Evolutionary conservation across 2,797 vertebrate species (phyloP).

Genomic region (Crotalus adamanteus): DNA sequence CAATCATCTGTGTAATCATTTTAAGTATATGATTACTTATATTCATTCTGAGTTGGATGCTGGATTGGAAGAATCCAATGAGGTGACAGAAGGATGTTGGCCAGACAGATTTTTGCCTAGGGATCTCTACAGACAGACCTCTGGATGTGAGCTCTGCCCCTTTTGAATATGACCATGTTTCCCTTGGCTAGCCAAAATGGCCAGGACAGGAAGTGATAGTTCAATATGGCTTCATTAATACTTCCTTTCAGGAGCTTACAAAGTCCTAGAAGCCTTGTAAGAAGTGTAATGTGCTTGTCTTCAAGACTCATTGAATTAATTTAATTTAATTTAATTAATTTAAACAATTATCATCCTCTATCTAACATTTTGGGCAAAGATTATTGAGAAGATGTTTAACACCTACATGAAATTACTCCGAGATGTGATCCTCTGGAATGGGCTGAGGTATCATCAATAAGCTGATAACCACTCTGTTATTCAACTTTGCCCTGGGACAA

Average conservation of each 20-base stretch:
- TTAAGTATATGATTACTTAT: neutral
- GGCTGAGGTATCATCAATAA: too few species aligned
- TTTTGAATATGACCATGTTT: neutral
- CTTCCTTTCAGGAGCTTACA: neutral
- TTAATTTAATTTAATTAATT: too few species aligned
- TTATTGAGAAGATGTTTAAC: too few species aligned
- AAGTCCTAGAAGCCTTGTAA: neutral
- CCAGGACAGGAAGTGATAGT: neutral
- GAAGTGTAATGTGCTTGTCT: neutral
- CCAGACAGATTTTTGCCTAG: neutral
- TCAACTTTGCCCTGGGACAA: too few species aligned
- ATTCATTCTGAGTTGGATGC: neutral
- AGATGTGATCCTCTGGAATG: too few species aligned
- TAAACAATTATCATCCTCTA: neutral
- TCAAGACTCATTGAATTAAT: neutral
- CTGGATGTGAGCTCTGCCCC: neutral
- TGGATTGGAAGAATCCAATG: neutral
- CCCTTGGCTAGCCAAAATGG: neutral
- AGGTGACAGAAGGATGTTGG: neutral
- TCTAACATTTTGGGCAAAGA: neutral
- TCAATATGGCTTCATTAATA: neutral
- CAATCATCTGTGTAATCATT: neutral
- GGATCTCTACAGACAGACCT: neutral
- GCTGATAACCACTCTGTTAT: too few species aligned
- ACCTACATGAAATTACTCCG: too few species aligned